phyloP scores from a whole-genome alignment of 2,888 invertebrate species.

The Hyposoter didymator region DNA sequence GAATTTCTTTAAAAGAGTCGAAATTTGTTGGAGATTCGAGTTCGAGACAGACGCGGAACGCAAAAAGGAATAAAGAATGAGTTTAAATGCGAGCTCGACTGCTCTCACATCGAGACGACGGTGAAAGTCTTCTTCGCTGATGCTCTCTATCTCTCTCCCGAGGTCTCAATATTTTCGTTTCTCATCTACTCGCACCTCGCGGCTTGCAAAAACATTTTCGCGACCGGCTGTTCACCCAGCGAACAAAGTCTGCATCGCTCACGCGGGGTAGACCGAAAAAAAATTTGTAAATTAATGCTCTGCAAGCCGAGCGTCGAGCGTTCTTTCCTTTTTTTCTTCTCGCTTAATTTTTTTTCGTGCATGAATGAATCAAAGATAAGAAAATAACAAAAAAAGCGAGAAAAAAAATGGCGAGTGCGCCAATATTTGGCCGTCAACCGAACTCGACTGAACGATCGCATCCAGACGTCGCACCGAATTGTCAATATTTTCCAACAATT shows the following conservation, averaged over 20 bases:
- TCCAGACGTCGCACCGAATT: conserved; percentile 1
- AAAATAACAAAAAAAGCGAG: background rate
- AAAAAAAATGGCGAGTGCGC: background rate
- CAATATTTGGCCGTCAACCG: conserved; percentile 17
- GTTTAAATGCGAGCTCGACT: conserved; percentile 7
- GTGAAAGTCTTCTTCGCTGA: conserved; percentile 61
- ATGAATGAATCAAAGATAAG: conserved; percentile 20
- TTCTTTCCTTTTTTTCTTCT: conserved; percentile 13
- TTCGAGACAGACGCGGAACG: background rate
- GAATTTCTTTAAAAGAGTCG: background rate
- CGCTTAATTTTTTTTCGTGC: background rate
- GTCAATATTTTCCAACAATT: conserved; percentile 25
- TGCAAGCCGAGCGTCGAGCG: conserved; percentile 1
- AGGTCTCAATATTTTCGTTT: conserved; percentile 61
- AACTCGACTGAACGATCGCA: conserved; percentile 9
- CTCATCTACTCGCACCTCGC: conserved; percentile 18
- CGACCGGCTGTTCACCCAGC: conserved; percentile 46
- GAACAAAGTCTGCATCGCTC: conserved; percentile 43
- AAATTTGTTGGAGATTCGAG: background rate
- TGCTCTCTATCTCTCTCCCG: conserved; percentile 23
- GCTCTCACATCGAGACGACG: conserved; percentile 53
- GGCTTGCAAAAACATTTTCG: conserved; percentile 47
- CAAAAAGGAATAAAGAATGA: conserved; percentile 26
- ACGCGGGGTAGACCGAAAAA: background rate
- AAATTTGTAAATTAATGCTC: conserved; percentile 38